A percentile compares a stretch with the other conserved stretches of the same genome.
Evolutionary conservation across 2,888 invertebrate genomes (phyloP).

Genomic region (Dolichopus griseipennis): DNA sequence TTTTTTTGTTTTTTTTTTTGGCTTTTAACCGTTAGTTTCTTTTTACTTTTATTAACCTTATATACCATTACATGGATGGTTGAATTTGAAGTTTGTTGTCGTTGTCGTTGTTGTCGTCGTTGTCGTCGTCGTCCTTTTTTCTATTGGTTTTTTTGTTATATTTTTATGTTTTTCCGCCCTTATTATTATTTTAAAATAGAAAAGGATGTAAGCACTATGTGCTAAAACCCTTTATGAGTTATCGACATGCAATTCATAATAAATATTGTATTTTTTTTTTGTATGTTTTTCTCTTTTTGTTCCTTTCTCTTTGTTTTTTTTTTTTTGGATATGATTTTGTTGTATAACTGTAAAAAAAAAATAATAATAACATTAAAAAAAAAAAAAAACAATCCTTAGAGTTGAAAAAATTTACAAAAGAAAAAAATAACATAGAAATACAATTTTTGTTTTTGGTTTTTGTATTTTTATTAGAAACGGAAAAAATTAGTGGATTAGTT

Average conservation of each 20-base stretch:
- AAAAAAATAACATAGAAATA: no score
- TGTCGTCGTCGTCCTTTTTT: no score
- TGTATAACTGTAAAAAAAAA: no score
- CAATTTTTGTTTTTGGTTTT: no score
- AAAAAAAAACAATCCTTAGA: neutral
- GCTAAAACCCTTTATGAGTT: constrained; percentile 4
- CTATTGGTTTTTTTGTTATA: no score
- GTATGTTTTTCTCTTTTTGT: no score
- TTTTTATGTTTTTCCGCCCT: neutral
- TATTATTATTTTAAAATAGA: constrained; percentile 3
- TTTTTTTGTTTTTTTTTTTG: no score
- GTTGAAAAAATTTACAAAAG: neutral
- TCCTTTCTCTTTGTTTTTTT: no score
- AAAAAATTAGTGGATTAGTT: constrained; percentile 5
- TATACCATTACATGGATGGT: neutral
- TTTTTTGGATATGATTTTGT: no score
- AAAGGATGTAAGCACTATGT: constrained; percentile 6
- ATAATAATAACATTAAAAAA: no score
- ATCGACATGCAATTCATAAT: constrained; percentile 4
- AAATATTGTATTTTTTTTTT: neutral
- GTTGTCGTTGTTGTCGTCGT: neutral
- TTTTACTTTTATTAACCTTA: neutral
- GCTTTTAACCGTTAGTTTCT: no score
- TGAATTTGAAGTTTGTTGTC: no score
- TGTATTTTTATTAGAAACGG: neutral